Base-by-base conservation (phyloP, 2,797 vertebrate genomes). In the Intellagama lesueurii region DNA sequence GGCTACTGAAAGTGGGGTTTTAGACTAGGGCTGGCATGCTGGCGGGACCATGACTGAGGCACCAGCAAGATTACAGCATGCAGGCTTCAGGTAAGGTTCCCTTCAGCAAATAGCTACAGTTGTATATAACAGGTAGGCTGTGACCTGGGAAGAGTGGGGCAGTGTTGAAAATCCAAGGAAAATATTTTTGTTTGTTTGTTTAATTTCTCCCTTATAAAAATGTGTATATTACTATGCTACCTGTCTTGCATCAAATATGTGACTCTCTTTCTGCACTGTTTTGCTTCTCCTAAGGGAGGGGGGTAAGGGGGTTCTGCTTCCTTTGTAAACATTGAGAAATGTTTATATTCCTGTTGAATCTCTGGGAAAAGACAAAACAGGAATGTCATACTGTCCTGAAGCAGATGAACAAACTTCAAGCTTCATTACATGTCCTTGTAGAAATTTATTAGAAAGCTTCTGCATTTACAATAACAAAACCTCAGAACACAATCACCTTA, bases 71-170 rank as follows among this genome's bases (percentile, higher is more conserved):
- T 85, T 85, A 0, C 81, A 90, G 87, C 40, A 97, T 97, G 97
- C 97, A 97, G 93, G 68, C 93, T 91, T 5, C 96, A 97, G 97
- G 97, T 97, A 97, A 97, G 93, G 69, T 40, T 86, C 44, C 83
- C 91, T 30, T 82, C 72, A 52, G 28, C 49, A 47, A 5, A 0
- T 30, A 32, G 52, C 26, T 19, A 3, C 17, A 81, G 87, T 17
- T 90, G 52, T 4, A 0, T 0, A 1, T 1, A 28, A 17, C 77
- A 6, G 77, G 7, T 3, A 7, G 86, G 49, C 35, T 5, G 1
- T 22, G 44, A 4, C 0, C 1, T 69, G 56, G 40, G 52, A 44
- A n/a, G 69, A 91, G 72, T 5, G 1, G 14, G 70, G 7, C 35
- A 66, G 14, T 49, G 44, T 49, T 85, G 30, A 66, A 11, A 66